phyloP scores from a whole-genome alignment of 2,888 invertebrate species.

The Lepas anatifera region DNA sequence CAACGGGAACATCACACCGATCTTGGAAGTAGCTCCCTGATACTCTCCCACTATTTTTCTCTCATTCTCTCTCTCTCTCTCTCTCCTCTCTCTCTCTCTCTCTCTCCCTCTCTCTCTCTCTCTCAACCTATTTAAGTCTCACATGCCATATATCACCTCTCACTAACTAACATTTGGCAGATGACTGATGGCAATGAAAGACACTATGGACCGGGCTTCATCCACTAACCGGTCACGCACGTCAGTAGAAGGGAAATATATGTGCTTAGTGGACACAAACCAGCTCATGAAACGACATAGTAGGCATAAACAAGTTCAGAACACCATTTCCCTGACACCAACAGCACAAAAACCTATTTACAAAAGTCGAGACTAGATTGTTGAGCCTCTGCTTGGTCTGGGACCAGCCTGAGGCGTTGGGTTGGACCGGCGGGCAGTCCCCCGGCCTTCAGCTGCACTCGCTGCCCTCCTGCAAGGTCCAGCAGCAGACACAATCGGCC shows the following conservation, averaged over 20 bases:
- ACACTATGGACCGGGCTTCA: background rate
- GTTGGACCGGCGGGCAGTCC: too few relatives aligned
- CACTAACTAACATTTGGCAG: background rate
- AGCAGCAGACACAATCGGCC: too few relatives aligned
- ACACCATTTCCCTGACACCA: background rate
- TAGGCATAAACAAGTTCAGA: background rate
- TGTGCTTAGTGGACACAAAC: conserved; percentile 7
- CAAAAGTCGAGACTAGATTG: conserved; percentile 3
- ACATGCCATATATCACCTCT: background rate
- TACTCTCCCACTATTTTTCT: background rate
- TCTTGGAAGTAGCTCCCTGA: background rate
- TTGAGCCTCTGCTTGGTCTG: background rate
- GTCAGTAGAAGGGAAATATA: background rate
- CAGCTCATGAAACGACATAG: background rate
- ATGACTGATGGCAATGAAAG: background rate
- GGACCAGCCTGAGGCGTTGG: background rate
- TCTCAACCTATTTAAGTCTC: background rate
- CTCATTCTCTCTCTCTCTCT: too few relatives aligned
- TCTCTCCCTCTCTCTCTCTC: background rate
- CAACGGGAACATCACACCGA: background rate
- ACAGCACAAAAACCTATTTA: background rate
- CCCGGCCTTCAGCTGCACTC: too few relatives aligned
- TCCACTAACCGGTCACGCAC: background rate
- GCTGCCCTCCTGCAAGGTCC: too few relatives aligned
- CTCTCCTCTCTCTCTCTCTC: too few relatives aligned